Evolutionary conservation across 2,888 invertebrate species (phyloP).

Genomic region (Oegoconia quadripuncta): DNA sequence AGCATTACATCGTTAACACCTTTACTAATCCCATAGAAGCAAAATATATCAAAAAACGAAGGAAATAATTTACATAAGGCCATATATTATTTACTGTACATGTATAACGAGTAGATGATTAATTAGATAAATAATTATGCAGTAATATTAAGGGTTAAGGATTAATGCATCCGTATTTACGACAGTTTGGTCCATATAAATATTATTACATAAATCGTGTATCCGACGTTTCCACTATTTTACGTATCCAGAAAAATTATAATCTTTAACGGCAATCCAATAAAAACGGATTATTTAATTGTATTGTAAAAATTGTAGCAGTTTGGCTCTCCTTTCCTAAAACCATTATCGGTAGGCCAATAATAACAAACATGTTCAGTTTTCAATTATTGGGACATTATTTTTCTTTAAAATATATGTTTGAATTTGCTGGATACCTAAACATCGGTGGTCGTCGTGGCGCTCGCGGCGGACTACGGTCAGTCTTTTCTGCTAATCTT

Average conservation of each 20-base stretch:
- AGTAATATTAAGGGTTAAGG: conserved; percentile 72
- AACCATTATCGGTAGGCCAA: background rate
- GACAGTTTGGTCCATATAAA: conserved; percentile 78
- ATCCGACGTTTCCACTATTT: conserved; percentile 9
- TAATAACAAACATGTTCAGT: background rate
- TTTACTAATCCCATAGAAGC: conserved; percentile 59
- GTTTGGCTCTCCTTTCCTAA: too few species aligned
- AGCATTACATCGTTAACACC: conserved; percentile 43
- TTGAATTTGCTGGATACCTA: conserved; percentile 49
- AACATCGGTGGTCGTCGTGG: conserved; percentile 51
- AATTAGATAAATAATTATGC: conserved; percentile 71
- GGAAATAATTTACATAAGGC: conserved; percentile 77
- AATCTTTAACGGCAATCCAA: background rate
- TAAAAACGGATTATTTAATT: too few species aligned
- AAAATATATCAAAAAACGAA: conserved; percentile 55
- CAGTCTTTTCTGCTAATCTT: conserved; percentile 76
- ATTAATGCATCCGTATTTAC: conserved; percentile 73
- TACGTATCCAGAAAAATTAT: conserved; percentile 15
- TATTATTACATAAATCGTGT: conserved; percentile 70
- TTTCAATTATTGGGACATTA: background rate
- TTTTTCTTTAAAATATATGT: background rate
- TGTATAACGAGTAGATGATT: conserved; percentile 75
- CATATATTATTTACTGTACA: conserved; percentile 76
- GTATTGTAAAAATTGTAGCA: too few species aligned
- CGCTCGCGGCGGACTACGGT: conserved; percentile 73